These are phyloP conservation scores for Danionella dracula DNA, from an alignment of 2,797 vertebrate species.

Conservation along the genomic window DNA sequence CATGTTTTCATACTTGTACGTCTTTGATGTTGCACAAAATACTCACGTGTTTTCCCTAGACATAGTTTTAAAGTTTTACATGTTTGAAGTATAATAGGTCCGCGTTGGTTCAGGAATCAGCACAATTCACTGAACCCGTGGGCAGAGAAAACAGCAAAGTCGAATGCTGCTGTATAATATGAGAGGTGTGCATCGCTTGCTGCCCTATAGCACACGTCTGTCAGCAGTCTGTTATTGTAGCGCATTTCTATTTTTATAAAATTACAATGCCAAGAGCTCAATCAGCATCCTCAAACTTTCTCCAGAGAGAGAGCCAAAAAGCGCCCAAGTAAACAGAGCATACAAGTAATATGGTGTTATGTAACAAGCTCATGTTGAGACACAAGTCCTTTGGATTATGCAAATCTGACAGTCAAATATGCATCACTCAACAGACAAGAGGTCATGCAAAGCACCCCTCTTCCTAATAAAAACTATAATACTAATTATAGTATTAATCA, in stretches of 20 bases:
- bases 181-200: slow-evolving; percentile 31
- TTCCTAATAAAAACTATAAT: too few species aligned
- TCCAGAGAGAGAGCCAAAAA: neutral
- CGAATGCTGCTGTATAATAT: neutral
- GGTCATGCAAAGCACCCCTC: too few species aligned
- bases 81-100: slow-evolving; percentile 12
- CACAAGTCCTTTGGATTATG: neutral
- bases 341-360: neutral
- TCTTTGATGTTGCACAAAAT: neutral
- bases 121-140: slow-evolving; percentile 6
- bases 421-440: too few species aligned
- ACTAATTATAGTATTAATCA: too few species aligned
- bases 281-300: neutral
- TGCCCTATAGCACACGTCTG: slow-evolving; percentile 29
- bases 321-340: neutral
- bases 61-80: neutral
- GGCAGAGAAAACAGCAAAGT: neutral
- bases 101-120: slow-evolving; percentile 14
- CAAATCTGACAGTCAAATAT: too few species aligned
- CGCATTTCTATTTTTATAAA: neutral
- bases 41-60: neutral
- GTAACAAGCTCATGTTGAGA: neutral
- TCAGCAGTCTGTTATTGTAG: neutral
- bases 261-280: neutral
- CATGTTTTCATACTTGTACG: neutral